Evolutionary conservation across 2,797 vertebrate genomes (phyloP).

Genomic region (Xenopus petersii): DNA sequence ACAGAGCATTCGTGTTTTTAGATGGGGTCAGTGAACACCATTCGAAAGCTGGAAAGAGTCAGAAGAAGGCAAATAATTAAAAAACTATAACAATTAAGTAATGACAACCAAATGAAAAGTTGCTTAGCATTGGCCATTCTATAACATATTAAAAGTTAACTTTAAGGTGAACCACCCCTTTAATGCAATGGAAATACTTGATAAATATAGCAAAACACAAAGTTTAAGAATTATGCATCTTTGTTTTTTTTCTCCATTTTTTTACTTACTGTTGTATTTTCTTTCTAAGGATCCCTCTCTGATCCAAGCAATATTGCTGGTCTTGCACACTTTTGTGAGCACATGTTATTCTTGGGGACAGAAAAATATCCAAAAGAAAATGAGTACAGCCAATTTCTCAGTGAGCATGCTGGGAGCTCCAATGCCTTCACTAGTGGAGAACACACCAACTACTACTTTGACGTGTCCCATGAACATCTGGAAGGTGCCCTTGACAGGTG

Average conservation of each 20-base stretch:
- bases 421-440: conserved; percentile 97
- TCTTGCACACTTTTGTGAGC: conserved; percentile 96
- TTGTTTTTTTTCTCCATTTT: neutral
- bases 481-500: conserved; percentile 95
- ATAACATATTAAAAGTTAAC: no score
- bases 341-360: conserved; percentile 98
- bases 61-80: no score
- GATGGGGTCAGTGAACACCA: no score
- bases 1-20: no score
- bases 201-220: no score
- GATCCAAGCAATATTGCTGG: conserved; percentile 93
- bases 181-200: no score
- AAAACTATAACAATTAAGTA: no score
- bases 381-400: conserved; percentile 96
- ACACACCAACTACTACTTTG: conserved; percentile 97
- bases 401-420: conserved; percentile 94
- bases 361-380: conserved; percentile 98
- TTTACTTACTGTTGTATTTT: conserved; percentile 17
- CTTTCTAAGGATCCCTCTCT: conserved; percentile 85
- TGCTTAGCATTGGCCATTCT: no score
- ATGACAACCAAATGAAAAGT: no score
- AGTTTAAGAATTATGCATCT: no score
- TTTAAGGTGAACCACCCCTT: no score
- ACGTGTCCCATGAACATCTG: conserved; percentile 94
- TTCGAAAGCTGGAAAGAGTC: no score